Conservation (phyloP, 2,888 invertebrate genomes). For the Parascotia fuliginaria region DNA sequence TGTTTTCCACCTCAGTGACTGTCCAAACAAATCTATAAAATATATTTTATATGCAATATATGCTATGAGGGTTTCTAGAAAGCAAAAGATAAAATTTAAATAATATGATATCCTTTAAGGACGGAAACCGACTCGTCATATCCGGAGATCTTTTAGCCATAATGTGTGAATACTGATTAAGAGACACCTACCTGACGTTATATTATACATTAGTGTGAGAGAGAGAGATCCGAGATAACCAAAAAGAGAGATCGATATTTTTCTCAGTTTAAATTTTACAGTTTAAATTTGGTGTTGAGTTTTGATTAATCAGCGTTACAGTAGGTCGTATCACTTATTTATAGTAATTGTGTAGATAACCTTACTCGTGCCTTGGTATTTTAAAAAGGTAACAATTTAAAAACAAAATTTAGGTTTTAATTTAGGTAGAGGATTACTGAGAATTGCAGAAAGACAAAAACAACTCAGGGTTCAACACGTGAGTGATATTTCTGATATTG, state of each 20-base stretch:
- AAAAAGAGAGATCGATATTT: not conserved
- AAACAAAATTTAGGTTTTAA: too few relatives aligned
- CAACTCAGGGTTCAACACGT: too few relatives aligned
- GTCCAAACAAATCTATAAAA: constrained; percentile 8
- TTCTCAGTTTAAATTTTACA: not conserved
- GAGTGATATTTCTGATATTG: too few relatives aligned
- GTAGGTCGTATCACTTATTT: too few relatives aligned
- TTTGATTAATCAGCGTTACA: too few relatives aligned
- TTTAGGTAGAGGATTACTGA: too few relatives aligned
- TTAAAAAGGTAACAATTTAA: too few relatives aligned
- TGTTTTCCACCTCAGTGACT: too few relatives aligned
- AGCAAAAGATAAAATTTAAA: constrained; percentile 52
- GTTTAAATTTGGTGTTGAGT: too few relatives aligned
- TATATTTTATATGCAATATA: constrained; percentile 15
- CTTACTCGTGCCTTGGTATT: too few relatives aligned
- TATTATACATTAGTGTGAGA: not conserved
- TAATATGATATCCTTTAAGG: constrained; percentile 44
- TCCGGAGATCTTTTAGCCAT: constrained; percentile 55
- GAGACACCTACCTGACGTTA: constrained; percentile 1
- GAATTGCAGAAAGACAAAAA: too few relatives aligned
- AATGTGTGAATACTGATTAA: constrained; percentile 65
- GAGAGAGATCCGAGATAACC: not conserved
- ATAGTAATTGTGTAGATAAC: too few relatives aligned
- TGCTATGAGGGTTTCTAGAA: constrained; percentile 34
- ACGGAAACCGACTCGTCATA: constrained; percentile 58